Evolutionary conservation across 2,797 vertebrate genomes (phyloP).

Genomic region (Staurois parvus): DNA sequence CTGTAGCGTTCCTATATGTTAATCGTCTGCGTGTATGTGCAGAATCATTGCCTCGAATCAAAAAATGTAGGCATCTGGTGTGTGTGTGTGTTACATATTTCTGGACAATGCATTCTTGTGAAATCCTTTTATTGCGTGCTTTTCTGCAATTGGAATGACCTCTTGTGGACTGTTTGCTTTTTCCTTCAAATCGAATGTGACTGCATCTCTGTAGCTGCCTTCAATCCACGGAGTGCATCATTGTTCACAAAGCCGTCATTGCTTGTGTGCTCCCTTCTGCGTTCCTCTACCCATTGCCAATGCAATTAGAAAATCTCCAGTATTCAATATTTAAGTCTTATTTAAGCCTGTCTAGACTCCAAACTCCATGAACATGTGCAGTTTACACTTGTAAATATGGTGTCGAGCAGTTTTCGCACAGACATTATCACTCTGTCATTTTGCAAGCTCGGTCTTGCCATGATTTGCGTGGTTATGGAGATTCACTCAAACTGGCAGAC

Average conservation of each 20-base stretch:
- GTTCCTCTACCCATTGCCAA: no score
- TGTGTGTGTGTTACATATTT: not conserved
- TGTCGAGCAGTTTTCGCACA: not conserved
- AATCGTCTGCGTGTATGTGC: no score
- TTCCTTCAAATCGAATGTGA: not conserved
- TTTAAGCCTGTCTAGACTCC: not conserved
- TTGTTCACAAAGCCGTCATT: no score
- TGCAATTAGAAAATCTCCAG: no score
- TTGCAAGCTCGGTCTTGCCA: not conserved
- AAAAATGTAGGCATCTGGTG: not conserved
- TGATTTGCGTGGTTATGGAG: no score
- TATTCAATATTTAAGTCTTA: no score
- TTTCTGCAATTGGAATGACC: not conserved
- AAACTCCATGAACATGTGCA: not conserved
- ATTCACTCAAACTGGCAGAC: no score
- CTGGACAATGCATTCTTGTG: not conserved
- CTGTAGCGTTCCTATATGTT: no score
- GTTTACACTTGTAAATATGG: not conserved
- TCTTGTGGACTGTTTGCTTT: not conserved
- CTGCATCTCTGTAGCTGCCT: no score
- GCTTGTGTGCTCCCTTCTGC: no score
- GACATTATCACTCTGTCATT: conserved; percentile 3
- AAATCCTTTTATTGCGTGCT: not conserved
- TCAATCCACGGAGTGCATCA: no score
- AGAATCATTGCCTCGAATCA: not conserved